phyloP scores from a whole-genome alignment of 1,140 invertebrate species.

The Harpegnathos saltator region DNA sequence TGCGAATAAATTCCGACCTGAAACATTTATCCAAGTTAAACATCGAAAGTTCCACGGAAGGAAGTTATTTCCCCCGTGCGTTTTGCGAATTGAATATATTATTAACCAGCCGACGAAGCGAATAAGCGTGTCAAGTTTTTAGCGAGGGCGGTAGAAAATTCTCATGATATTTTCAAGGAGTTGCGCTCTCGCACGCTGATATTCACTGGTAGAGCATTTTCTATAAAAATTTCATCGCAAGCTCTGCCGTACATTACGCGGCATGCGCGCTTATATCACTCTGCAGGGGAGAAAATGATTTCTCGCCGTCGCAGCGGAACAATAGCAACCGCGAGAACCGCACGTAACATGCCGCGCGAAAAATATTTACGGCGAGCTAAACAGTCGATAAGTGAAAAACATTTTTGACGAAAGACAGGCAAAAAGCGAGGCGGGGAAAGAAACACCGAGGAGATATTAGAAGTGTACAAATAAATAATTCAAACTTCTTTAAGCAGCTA shows the following conservation, averaged over 20 bases:
- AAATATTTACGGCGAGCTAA: slow-evolving; percentile 22
- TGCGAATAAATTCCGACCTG: not conserved
- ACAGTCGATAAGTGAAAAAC: slow-evolving; percentile 1
- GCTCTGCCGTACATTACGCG: slow-evolving; percentile 51
- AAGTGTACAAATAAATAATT: too few species aligned
- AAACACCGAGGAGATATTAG: too few species aligned
- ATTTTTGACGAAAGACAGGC: not conserved
- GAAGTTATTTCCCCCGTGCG: not conserved
- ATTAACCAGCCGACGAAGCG: slow-evolving; percentile 43
- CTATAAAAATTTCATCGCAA: slow-evolving; percentile 59
- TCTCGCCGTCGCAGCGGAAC: not conserved
- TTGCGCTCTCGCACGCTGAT: slow-evolving; percentile 60
- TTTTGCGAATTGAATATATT: slow-evolving; percentile 38
- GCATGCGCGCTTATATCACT: slow-evolving; percentile 34
- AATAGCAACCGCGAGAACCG: not conserved
- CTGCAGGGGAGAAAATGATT: slow-evolving; percentile 36
- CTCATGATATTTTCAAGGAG: slow-evolving; percentile 60
- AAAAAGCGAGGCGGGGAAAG: not conserved
- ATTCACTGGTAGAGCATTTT: slow-evolving; percentile 24
- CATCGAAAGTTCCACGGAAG: not conserved
- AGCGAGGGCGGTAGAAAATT: slow-evolving; percentile 29
- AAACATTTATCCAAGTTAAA: slow-evolving; percentile 28
- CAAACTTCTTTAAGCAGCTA: too few species aligned
- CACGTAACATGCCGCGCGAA: not conserved
- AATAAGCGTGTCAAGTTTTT: slow-evolving; percentile 19